Evolutionary conservation across 1,140 invertebrate species (phyloP).

Genomic region (Platyscapa corneri): DNA sequence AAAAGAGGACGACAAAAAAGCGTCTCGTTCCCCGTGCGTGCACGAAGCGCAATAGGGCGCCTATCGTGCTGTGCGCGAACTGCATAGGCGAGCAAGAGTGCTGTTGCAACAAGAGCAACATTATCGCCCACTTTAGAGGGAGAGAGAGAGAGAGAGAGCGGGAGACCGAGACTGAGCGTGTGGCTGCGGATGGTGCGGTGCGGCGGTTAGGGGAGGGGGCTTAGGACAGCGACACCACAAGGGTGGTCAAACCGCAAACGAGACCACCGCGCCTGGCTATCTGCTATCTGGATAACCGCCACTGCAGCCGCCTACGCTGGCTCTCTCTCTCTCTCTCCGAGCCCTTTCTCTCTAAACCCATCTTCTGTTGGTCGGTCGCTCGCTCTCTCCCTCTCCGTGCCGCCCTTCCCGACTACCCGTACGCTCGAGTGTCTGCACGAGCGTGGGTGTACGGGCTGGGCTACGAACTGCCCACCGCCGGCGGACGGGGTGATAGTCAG

Average conservation of each 20-base stretch:
- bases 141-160: background rate
- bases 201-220: slow-evolving; percentile 58
- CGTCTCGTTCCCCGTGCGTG: slow-evolving; percentile 39
- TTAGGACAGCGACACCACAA: slow-evolving; percentile 69
- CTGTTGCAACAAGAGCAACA: slow-evolving; percentile 60
- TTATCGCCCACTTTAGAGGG: slow-evolving; percentile 57
- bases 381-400: background rate
- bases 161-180: slow-evolving; percentile 4
- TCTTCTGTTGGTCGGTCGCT: background rate
- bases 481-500: slow-evolving; percentile 45
- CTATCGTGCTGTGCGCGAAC: slow-evolving; percentile 47
- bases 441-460: too few species aligned
- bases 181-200: slow-evolving; percentile 33
- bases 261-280: slow-evolving; percentile 71
- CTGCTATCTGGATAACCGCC: slow-evolving; percentile 74
- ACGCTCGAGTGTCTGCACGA: too few species aligned
- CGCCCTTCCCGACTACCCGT: too few species aligned
- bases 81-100: slow-evolving; percentile 42
- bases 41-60: background rate
- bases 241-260: slow-evolving; percentile 72
- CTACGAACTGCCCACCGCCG: background rate
- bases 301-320: slow-evolving; percentile 60
- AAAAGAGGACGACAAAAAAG: background rate
- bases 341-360: background rate
- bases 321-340: slow-evolving; percentile 13